A percentile compares a stretch with the other conserved stretches of the same genome.
These are phyloP conservation scores for Cathartes aura DNA, from an alignment of 2,113 vertebrate genomes.

Conservation along the genomic window DNA sequence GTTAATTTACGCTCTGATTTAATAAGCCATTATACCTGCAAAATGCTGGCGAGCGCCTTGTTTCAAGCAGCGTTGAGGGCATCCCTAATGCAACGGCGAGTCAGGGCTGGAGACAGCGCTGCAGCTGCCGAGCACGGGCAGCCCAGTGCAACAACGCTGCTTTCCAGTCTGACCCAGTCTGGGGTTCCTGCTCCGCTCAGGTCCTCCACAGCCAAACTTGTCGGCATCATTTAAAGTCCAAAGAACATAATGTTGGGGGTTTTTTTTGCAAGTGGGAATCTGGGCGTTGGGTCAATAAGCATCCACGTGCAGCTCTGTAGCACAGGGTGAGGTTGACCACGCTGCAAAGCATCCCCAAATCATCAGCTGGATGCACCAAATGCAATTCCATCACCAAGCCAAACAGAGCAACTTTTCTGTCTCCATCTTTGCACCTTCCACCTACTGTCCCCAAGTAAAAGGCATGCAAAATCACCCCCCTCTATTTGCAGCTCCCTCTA, in stretches of 20 bases:
- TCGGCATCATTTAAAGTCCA: neutral
- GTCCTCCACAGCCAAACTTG: neutral
- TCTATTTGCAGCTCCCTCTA: neutral
- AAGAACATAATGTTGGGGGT: rapidly evolving
- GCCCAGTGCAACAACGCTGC: neutral
- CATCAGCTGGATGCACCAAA: neutral
- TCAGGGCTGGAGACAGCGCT: neutral
- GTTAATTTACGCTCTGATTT: neutral
- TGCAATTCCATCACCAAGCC: rapidly evolving
- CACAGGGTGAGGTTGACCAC: neutral
- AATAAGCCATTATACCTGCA: neutral
- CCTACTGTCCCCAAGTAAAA: neutral
- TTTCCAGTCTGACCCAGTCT: neutral
- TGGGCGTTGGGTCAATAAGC: too few species aligned
- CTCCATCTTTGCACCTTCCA: neutral
- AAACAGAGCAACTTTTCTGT: neutral
- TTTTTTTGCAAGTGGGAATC: neutral
- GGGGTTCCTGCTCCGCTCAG: neutral
- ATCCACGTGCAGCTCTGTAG: neutral
- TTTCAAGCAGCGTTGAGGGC: rapidly evolving
- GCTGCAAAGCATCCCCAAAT: neutral
- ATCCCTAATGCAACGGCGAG: neutral
- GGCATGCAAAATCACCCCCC: neutral
- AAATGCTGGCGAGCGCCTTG: neutral
- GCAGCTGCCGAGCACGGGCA: neutral